Percentiles rank a stretch among this genome's conserved stretches.
These are phyloP conservation scores for Maniola hyperantus DNA, from an alignment of 2,888 invertebrate genomes.

Conservation along the genomic window DNA sequence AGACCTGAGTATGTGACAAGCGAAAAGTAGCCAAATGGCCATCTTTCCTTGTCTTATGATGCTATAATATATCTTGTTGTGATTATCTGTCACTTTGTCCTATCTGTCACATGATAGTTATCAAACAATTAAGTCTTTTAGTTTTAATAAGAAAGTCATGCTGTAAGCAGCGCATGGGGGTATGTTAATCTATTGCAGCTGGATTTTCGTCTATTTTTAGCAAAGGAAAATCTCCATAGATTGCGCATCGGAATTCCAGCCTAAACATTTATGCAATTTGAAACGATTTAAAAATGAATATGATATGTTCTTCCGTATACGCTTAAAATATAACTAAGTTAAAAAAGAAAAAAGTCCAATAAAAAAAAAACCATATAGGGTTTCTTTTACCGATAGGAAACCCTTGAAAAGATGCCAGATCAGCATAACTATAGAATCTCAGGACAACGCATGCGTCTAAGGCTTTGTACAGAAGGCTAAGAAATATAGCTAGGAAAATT, in stretches of 20 bases:
- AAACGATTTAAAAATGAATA: background rate
- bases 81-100: background rate
- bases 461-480: background rate
- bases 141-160: background rate
- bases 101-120: background rate
- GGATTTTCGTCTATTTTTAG: background rate
- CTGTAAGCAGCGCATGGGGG: background rate
- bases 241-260: background rate
- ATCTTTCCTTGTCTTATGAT: no score
- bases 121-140: background rate
- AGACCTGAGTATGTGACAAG: no score
- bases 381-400: no score
- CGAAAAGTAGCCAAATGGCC: background rate
- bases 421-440: no score
- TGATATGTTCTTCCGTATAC: background rate
- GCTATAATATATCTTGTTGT: no score
- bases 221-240: background rate
- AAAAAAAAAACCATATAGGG: no score
- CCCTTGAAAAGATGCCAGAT: no score
- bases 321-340: background rate
- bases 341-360: no score
- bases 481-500: background rate
- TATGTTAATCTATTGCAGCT: background rate
- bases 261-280: background rate
- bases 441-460: background rate